These are phyloP conservation scores for Oncopeltus fasciatus DNA, from an alignment of 1,140 invertebrate genomes.

Conservation along the genomic window DNA sequence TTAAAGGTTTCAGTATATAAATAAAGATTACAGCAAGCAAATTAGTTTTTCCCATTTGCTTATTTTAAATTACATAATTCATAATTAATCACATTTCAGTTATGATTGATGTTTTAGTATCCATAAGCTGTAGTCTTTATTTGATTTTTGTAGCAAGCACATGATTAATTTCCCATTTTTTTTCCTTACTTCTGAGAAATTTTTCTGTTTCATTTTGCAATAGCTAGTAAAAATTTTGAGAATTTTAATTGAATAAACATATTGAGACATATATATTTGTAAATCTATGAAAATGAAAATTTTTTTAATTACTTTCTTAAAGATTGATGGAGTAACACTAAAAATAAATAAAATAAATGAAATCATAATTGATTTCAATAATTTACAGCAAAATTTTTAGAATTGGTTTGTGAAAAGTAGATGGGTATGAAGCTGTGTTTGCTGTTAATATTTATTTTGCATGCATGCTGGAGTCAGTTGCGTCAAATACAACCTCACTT, in stretches of 20 bases:
- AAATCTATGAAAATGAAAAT: too few species aligned
- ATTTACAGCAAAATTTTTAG: neutral
- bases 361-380: too few species aligned
- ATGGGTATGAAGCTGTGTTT: neutral
- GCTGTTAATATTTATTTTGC: neutral
- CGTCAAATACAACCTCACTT: neutral
- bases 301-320: too few species aligned
- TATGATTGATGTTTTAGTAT: neutral
- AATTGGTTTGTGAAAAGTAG: neutral
- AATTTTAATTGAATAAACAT: too few species aligned
- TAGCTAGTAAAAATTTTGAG: too few species aligned
- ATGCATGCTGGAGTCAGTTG: neutral
- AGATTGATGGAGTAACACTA: too few species aligned
- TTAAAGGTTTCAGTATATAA: neutral
- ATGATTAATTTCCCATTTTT: too few species aligned
- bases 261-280: too few species aligned
- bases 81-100: neutral
- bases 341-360: too few species aligned
- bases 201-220: too few species aligned
- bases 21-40: neutral
- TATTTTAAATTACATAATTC: neutral
- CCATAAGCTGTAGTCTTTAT: neutral
- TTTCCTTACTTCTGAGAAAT: too few species aligned
- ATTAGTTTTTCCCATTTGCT: neutral
- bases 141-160: neutral